Base-by-base conservation (phyloP, 1,140 invertebrate genomes). In the Bombus superbus region DNA sequence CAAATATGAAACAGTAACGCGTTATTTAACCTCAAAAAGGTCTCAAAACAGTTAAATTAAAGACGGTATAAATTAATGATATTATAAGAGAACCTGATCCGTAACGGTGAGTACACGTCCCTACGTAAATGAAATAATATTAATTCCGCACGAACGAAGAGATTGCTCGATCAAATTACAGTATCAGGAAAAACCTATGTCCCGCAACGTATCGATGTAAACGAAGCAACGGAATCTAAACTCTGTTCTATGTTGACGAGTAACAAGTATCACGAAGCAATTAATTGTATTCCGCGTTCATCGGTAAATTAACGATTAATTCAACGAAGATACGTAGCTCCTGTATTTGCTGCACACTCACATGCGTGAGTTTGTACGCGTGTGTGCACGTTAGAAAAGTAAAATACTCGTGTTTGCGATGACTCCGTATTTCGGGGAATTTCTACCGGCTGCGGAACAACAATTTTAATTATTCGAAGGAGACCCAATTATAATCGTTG, bases 391-490 rank as follows among this genome's bases (percentile, higher is more conserved):
- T 71, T 15, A 40, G 59, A 40, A 28, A 11, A 38, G 25, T 47
- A 38, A 15, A 18, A 11, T 11, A 10, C 10, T 10, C 40, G 40
- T 59, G 11, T 3, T 13, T 9, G 28, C 28, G 25, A 28, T n/a
- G 3, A 62, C n/a, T 13, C n/a, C 59, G 25, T 62, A n/a, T n/a
- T 13, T 62, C 28, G 1, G 47, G 47, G 18, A n/a, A 62, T 66
- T 35, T 66, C 15, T 18, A 66, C 11, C 75, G 25, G 25, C 13
- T 9, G 11, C 8, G 1, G 9, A 6, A 18, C 5, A n/a, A 32
- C 15, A 42, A 42, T 83, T 69, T 82, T 86, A 86, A 89, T 89
- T 86, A 86, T 75, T 57, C n/a, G 25, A 64, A 57, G 44, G 72
- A 35, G 44, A 66, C 53, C 8, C 10, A 5, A 68, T 42, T 62